These are phyloP conservation scores for Miniopterus natalensis DNA, from an alignment of 2,113 vertebrate species.

Conservation along the genomic window DNA sequence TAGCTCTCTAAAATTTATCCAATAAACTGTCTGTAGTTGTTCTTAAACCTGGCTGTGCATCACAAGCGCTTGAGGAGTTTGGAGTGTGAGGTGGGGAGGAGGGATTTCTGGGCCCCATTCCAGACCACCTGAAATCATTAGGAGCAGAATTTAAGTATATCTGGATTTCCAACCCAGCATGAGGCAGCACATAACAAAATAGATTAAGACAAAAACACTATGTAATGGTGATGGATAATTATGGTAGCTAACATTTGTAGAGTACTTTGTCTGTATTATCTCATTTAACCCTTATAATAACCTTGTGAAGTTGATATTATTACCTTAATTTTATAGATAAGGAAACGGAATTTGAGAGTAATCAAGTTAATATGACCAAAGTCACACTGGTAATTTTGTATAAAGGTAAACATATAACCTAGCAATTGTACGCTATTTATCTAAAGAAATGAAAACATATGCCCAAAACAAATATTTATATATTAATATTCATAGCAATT, in stretches of 20 bases:
- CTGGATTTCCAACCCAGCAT: neutral
- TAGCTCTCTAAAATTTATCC: neutral
- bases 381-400: neutral
- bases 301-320: neutral
- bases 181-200: neutral
- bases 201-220: neutral
- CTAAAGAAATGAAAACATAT: neutral
- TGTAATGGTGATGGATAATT: neutral
- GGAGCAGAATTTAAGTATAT: neutral
- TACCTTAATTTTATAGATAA: neutral
- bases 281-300: constrained; percentile 1
- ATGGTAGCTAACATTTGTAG: neutral
- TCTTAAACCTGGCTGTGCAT: neutral
- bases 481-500: neutral
- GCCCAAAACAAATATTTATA: neutral
- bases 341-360: constrained; percentile 17
- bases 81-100: neutral
- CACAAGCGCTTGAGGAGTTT: neutral
- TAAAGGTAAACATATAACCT: neutral
- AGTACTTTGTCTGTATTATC: neutral
- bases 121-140: neutral
- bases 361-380: neutral
- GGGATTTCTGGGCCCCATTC: neutral
- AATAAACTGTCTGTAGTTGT: neutral
- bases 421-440: constrained; percentile 7